phyloP scores from a whole-genome alignment of 1,140 invertebrate species.

The Tenebrio molitor region DNA sequence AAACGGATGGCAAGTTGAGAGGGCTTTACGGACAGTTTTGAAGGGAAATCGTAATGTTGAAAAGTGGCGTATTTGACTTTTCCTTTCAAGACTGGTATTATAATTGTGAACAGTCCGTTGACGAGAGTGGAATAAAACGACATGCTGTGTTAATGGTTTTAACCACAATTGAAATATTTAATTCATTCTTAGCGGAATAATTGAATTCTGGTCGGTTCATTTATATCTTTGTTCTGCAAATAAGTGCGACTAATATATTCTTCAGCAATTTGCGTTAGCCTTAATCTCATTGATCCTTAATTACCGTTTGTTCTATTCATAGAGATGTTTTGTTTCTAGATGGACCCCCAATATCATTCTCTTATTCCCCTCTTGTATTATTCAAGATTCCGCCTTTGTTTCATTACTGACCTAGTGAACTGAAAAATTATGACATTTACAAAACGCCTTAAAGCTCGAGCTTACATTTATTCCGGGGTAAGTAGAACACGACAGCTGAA shows the following conservation, averaged over 20 bases:
- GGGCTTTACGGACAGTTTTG: neutral
- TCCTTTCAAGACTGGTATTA: conserved; percentile 19
- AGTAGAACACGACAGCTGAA: conserved; percentile 44
- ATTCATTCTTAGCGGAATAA: conserved; percentile 48
- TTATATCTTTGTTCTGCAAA: conserved; percentile 60
- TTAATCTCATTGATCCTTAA: conserved; percentile 48
- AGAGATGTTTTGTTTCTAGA: conserved; percentile 45
- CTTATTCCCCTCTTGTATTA: conserved; percentile 24
- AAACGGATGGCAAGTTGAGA: neutral
- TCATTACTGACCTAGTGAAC: conserved; percentile 32
- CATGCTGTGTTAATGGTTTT: conserved; percentile 38
- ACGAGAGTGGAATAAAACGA: conserved; percentile 34
- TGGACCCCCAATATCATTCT: conserved; percentile 30
- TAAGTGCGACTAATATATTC: conserved; percentile 47
- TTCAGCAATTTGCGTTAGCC: conserved; percentile 43
- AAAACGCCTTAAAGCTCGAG: conserved; percentile 34
- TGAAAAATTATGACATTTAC: conserved; percentile 42
- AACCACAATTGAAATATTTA: conserved; percentile 46
- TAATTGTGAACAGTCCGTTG: conserved; percentile 26
- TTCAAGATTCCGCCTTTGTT: conserved; percentile 33
- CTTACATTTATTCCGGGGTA: conserved; percentile 38
- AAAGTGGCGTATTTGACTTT: conserved; percentile 12
- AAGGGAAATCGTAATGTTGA: conserved; percentile 15
- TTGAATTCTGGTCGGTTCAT: conserved; percentile 52
- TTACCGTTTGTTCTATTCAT: conserved; percentile 51